phyloP scores from a whole-genome alignment of 2,113 vertebrate species.

The Maccullochella peelii region DNA sequence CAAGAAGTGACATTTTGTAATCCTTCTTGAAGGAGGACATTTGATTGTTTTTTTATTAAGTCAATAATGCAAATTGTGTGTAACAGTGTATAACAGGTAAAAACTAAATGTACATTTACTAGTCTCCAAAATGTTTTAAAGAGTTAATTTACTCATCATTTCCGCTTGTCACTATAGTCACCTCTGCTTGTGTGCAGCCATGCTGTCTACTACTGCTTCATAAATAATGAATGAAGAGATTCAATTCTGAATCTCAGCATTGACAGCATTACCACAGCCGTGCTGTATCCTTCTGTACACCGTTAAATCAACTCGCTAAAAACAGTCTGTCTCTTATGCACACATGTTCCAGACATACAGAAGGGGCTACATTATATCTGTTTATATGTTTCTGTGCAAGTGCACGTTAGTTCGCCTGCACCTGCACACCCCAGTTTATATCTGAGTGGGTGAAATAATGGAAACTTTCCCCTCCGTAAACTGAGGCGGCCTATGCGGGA shows the following conservation, averaged over 20 bases:
- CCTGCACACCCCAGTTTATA: conserved; percentile 8
- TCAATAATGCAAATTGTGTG: neutral
- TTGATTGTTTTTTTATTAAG: neutral
- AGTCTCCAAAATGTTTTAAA: neutral
- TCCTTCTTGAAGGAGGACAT: neutral
- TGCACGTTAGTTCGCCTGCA: conserved; percentile 15
- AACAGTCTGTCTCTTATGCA: neutral
- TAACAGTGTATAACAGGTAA: neutral
- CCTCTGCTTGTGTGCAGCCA: conserved; percentile 35
- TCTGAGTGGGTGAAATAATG: neutral
- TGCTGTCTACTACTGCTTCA: conserved; percentile 32
- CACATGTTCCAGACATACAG: neutral
- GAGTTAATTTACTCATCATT: neutral
- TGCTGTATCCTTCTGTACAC: neutral
- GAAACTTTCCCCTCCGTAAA: neutral
- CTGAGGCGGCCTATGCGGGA: conserved; percentile 1
- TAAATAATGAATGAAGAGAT: conserved; percentile 57
- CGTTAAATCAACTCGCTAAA: neutral
- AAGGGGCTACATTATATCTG: neutral
- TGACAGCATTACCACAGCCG: neutral
- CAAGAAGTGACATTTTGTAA: neutral
- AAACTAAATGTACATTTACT: neutral
- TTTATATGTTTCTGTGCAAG: neutral
- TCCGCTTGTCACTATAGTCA: neutral
- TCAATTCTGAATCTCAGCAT: conserved; percentile 53